These are phyloP conservation scores for Dendrolimus kikuchii DNA, from an alignment of 1,140 invertebrate species.

Conservation along the genomic window DNA sequence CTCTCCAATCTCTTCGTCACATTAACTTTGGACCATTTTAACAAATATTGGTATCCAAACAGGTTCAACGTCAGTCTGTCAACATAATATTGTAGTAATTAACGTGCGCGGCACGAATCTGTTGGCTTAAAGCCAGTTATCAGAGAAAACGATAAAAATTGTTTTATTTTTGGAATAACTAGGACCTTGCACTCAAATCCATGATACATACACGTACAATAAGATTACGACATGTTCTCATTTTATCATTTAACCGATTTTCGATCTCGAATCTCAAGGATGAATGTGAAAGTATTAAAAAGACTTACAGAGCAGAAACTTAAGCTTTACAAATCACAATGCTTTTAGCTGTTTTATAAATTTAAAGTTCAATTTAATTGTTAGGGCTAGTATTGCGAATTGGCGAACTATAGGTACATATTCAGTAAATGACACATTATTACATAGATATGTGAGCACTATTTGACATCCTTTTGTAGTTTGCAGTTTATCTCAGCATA, in stretches of 20 bases:
- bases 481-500: conserved; percentile 1
- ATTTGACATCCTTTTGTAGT: conserved; percentile 7
- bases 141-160: neutral
- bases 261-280: no score
- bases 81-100: conserved; percentile 9
- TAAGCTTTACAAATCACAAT: no score
- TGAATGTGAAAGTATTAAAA: no score
- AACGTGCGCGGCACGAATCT: conserved; percentile 4
- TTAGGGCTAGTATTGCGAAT: neutral
- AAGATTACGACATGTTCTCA: no score
- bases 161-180: neutral
- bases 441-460: no score
- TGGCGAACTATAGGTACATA: neutral
- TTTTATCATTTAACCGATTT: no score
- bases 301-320: no score
- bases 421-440: conserved; percentile 1
- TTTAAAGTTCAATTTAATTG: no score
- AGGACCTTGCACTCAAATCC: neutral
- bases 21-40: no score
- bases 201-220: no score
- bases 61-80: conserved; percentile 13
- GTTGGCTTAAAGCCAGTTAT: conserved; percentile 12
- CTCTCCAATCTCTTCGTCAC: no score
- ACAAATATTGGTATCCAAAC: neutral
- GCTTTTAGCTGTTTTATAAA: no score